Base-by-base conservation (phyloP, 2,888 invertebrate genomes). In the Xestobium rufovillosum region DNA sequence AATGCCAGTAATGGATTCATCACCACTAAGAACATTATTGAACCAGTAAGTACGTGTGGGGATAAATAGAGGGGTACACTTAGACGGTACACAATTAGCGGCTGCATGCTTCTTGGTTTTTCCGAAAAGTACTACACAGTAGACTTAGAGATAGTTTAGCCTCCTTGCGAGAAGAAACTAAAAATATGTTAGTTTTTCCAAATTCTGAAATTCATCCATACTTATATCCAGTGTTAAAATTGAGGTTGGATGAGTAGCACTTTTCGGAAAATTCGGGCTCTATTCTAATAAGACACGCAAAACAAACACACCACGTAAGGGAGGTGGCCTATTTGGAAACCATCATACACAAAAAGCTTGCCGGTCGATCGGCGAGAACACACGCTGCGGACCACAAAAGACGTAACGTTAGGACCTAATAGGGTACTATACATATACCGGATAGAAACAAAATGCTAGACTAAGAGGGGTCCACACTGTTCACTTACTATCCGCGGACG, bases 1-100 rank as follows among this genome's bases (percentile, higher is more conserved):
- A 96, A 85, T 55, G 94, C 94, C 69, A 89, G 82, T 70, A 87
- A 69, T 59, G 90, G 85, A 67, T 83, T 83, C 79, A 90, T 85
- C 70, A 76, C 73, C 73, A 81, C 85, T 85, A 78, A 46, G 61
- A 60, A 63, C 57, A 63, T 49, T 32, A 45, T 29, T 40, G 43
- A 43, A 40, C 35, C 46, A 8, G 23, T 19, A 19, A 19, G 23
- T 19, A 19, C 23, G n/a, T 19, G 23, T 19, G 6, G 23, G n/a
- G n/a, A n/a, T n/a, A n/a, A n/a, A n/a, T n/a, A n/a, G n/a, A n/a
- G n/a, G n/a, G n/a, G n/a, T 32, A 35, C 27, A 31, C 26, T 36
- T 17, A 38, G 37, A 36, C 33, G 34, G 31, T 17, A 38, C 32
- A 39, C 39, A 26, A 31, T 12, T 38, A 36, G 36, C 31, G 26